A percentile compares a stretch with the other conserved stretches of the same genome.
phyloP scores from a whole-genome alignment of 2,113 vertebrate species.

The Peromyscus leucopus region DNA sequence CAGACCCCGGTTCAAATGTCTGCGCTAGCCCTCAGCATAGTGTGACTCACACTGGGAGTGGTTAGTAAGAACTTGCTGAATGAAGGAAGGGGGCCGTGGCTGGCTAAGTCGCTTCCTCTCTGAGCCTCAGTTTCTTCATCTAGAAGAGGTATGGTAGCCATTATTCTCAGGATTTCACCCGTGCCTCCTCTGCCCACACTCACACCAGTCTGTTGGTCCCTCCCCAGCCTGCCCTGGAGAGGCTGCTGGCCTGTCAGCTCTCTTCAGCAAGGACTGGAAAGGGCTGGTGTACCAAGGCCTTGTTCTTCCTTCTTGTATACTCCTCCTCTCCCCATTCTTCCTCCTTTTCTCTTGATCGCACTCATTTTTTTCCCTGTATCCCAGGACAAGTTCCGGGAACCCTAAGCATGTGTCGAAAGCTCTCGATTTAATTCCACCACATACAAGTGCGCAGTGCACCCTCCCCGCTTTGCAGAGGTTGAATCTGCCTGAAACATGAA shows the following conservation, averaged over 20 bases:
- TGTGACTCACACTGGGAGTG: neutral
- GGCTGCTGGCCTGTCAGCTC: neutral
- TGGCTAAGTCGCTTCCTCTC: constrained; percentile 40
- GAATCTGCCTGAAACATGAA: constrained; percentile 10
- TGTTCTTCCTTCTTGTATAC: neutral
- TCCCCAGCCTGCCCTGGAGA: neutral
- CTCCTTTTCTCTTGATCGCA: neutral
- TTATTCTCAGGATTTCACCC: constrained; percentile 29
- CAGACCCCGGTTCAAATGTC: constrained; percentile 16
- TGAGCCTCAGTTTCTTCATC: constrained; percentile 44
- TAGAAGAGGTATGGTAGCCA: constrained; percentile 49
- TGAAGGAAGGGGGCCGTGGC: constrained; percentile 46
- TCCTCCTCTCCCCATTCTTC: neutral
- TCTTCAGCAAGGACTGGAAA: constrained; percentile 40
- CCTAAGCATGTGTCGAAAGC: constrained; percentile 49
- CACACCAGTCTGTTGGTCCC: neutral
- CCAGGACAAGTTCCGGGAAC: constrained; percentile 15
- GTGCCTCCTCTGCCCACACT: constrained; percentile 3
- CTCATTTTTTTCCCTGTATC: constrained; percentile 35
- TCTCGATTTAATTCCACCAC: neutral
- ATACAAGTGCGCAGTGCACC: neutral
- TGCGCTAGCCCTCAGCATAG: neutral
- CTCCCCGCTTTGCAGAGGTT: neutral
- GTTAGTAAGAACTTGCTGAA: constrained; percentile 52
- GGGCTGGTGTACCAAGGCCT: neutral